Conservation (phyloP, 2,888 invertebrate genomes). For the Palloptera scutellata region DNA sequence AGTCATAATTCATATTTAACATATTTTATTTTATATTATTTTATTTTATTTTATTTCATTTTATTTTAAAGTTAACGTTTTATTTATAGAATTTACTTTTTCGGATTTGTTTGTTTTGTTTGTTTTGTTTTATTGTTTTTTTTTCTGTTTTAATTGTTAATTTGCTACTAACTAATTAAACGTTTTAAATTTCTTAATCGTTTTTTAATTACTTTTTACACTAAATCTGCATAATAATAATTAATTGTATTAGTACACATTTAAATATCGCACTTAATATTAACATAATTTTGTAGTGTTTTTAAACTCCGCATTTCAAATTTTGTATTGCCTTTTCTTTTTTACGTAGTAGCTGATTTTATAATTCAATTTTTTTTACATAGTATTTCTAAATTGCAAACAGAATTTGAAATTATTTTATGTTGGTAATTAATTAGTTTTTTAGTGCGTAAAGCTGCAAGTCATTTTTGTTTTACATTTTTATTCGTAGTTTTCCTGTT, state of each 20-base stretch:
- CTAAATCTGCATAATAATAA: constrained; percentile 20
- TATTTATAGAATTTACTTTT: constrained; percentile 21
- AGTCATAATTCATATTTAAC: too few relatives aligned
- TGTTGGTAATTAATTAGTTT: constrained; percentile 14
- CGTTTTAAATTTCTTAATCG: constrained; percentile 4
- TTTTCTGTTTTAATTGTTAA: constrained; percentile 47
- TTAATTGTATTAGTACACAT: constrained; percentile 13
- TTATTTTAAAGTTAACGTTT: constrained; percentile 29
- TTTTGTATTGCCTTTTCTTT: not conserved
- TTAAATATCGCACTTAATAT: not conserved
- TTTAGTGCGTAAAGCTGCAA: constrained; percentile 37
- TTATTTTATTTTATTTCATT: constrained; percentile 22
- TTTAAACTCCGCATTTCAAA: not conserved
- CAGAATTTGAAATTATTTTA: constrained; percentile 30
- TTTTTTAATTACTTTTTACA: constrained; percentile 6
- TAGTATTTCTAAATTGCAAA: constrained; percentile 17
- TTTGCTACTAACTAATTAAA: constrained; percentile 57
- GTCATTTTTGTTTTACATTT: constrained; percentile 27
- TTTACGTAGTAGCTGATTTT: not conserved
- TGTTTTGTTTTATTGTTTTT: too few relatives aligned
- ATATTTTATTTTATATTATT: not conserved
- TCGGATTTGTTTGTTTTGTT: constrained; percentile 29
- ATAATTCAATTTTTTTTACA: not conserved
- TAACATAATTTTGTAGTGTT: not conserved
- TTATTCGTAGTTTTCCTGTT: not conserved